These are phyloP conservation scores for Tipula unca DNA, from an alignment of 2,888 invertebrate species.

Conservation along the genomic window DNA sequence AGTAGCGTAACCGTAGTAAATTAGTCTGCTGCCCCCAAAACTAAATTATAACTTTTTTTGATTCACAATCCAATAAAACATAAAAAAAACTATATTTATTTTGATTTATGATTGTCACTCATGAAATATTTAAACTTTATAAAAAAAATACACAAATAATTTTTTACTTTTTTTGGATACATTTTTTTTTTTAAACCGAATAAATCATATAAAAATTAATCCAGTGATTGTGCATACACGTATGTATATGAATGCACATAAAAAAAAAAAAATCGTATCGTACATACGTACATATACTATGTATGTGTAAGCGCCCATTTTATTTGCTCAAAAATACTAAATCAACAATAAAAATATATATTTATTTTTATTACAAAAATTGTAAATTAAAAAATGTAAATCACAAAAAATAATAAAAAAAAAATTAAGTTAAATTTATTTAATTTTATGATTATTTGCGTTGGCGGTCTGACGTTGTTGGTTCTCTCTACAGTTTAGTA, in stretches of 20 bases:
- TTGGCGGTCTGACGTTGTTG: not conserved
- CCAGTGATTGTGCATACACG: not conserved
- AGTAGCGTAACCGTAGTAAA: not conserved
- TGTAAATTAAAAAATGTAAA: not conserved
- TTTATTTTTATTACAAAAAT: not conserved
- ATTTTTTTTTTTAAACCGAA: not conserved
- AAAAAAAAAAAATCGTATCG: too few relatives aligned
- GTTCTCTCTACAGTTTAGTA: not conserved
- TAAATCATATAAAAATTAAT: not conserved
- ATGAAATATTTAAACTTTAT: not conserved
- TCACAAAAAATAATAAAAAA: not conserved
- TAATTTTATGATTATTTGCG: not conserved
- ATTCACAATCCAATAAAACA: not conserved
- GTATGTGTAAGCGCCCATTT: not conserved
- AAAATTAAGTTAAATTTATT: not conserved
- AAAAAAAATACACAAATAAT: not conserved
- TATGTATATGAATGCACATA: not conserved
- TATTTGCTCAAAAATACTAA: not conserved
- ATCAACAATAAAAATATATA: not conserved
- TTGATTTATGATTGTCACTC: not conserved
- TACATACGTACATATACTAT: not conserved
- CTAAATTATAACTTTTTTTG: constrained; percentile 3
- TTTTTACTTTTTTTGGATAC: not conserved
- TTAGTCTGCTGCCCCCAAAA: not conserved
- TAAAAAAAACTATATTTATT: not conserved